Evolutionary conservation across 2,888 invertebrate genomes (phyloP).

Genomic region (Bombylius major): DNA sequence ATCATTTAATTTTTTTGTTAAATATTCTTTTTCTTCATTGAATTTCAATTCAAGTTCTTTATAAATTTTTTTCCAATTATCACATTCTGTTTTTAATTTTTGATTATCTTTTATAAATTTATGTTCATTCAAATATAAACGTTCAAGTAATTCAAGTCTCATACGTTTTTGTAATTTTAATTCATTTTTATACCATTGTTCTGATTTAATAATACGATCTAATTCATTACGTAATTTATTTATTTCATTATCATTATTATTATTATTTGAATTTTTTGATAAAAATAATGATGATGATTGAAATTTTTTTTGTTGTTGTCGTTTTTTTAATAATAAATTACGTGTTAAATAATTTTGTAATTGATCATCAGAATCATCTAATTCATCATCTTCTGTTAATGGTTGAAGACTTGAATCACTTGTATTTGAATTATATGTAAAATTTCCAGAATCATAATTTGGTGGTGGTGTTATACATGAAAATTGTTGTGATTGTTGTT

Average conservation of each 20-base stretch:
- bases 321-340: no score
- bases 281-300: no score
- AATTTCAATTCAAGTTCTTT: constrained; percentile 21
- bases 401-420: background rate
- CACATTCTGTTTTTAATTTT: constrained; percentile 26
- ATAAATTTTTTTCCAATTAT: constrained; percentile 24
- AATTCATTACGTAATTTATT: constrained; percentile 28
- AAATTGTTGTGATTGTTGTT: background rate
- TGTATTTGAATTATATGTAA: constrained; percentile 1
- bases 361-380: background rate
- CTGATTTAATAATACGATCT: constrained; percentile 29
- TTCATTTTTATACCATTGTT: constrained; percentile 33
- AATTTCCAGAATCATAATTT: constrained; percentile 16
- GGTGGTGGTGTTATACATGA: constrained; percentile 2
- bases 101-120: constrained; percentile 32
- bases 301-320: no score
- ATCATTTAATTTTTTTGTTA: constrained; percentile 5
- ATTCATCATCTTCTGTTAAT: background rate
- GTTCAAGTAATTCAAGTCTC: constrained; percentile 29
- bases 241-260: constrained; percentile 16
- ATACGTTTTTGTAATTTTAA: constrained; percentile 26
- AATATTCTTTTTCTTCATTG: constrained; percentile 14
- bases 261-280: no score
- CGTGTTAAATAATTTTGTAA: no score
- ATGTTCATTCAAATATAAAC: constrained; percentile 30